These are phyloP conservation scores for Hypsopygia costalis DNA, from an alignment of 2,888 invertebrate genomes.

Conservation along the genomic window DNA sequence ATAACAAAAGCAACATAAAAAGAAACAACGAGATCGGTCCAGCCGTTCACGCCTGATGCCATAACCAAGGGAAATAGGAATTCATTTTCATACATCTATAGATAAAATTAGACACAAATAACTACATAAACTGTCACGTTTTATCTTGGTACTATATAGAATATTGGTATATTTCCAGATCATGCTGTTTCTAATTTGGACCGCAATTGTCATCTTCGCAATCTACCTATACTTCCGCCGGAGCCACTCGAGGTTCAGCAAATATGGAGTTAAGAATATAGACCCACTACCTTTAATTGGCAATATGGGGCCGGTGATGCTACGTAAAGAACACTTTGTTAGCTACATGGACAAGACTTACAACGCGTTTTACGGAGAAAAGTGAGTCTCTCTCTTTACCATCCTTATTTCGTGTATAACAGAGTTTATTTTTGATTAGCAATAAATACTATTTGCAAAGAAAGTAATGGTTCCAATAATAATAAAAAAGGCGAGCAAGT, in stretches of 20 bases:
- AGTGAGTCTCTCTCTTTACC: conserved; percentile 32
- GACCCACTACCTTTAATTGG: conserved; percentile 25
- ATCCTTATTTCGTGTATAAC: no score
- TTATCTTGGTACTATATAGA: background rate
- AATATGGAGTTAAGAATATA: conserved; percentile 27
- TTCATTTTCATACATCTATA: no score
- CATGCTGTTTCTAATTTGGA: conserved; percentile 29
- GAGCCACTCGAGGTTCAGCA: conserved; percentile 26
- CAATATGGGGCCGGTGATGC: conserved; percentile 13
- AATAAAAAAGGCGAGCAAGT: no score
- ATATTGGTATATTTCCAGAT: conserved; percentile 6
- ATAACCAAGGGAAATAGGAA: no score
- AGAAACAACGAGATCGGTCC: no score
- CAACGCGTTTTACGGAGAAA: conserved; percentile 31
- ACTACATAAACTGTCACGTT: no score
- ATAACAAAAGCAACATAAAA: no score
- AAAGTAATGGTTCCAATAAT: no score
- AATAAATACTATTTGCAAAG: no score
- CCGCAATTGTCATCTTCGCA: conserved; percentile 15
- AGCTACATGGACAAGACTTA: conserved; percentile 27
- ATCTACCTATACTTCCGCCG: conserved; percentile 19
- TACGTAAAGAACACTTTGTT: conserved; percentile 22
- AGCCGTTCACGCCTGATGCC: no score
- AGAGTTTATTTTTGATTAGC: background rate
- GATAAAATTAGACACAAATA: no score